phyloP scores from a whole-genome alignment of 2,888 invertebrate genomes.

The Anticlea derivata region DNA sequence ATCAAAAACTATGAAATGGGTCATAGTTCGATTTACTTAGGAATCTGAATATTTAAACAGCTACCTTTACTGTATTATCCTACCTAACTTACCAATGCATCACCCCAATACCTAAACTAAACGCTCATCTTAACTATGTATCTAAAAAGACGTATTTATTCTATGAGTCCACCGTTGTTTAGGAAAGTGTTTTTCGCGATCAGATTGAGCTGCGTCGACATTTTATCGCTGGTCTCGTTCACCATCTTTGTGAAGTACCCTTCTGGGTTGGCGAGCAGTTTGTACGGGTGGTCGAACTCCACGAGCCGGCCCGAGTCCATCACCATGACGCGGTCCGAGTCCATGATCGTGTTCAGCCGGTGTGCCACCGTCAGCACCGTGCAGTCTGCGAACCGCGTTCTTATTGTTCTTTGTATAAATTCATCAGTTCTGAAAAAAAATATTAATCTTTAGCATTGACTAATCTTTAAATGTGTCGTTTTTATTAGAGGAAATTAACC shows the following conservation, averaged over 20 bases:
- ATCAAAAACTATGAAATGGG: too few relatives aligned
- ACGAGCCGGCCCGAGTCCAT: conserved; percentile 91
- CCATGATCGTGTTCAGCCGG: conserved; percentile 96
- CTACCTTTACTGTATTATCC: too few relatives aligned
- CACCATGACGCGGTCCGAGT: conserved; percentile 94
- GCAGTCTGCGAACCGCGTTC: conserved; percentile 90
- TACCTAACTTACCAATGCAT: conserved; percentile 8
- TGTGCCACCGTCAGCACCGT: conserved; percentile 97
- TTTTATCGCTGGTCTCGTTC: conserved; percentile 85
- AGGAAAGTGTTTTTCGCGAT: conserved; percentile 75
- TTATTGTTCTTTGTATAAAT: conserved; percentile 92
- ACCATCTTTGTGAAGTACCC: conserved; percentile 88
- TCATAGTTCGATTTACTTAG: too few relatives aligned
- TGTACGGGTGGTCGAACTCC: conserved; percentile 89
- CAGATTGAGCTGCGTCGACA: conserved; percentile 71
- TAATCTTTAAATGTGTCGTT: too few relatives aligned
- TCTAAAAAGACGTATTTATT: conserved; percentile 42
- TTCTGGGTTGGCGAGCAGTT: conserved; percentile 83
- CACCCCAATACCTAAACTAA: conserved; percentile 3
- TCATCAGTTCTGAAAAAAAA: conserved; percentile 87
- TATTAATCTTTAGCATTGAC: too few relatives aligned
- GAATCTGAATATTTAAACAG: too few relatives aligned
- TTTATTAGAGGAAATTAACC: too few relatives aligned
- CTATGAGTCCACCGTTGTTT: conserved; percentile 65
- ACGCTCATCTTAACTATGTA: background rate